phyloP scores from a whole-genome alignment of 1,140 invertebrate genomes.

The Drosophila chauvacae region DNA sequence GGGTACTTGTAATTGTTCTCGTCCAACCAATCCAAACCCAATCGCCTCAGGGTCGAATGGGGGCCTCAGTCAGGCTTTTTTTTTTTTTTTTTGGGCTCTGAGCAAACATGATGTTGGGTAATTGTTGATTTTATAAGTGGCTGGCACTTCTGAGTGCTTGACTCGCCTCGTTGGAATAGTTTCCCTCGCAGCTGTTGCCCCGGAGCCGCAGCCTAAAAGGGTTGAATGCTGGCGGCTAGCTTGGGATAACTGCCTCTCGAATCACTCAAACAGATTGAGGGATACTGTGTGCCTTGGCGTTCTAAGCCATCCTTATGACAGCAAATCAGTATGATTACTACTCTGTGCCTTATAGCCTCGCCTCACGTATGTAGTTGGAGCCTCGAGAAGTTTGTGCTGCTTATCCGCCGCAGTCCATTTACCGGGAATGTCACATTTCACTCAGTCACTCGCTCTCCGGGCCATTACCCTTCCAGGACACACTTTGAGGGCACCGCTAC shows the following conservation, averaged over 20 bases:
- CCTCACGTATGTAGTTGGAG: slow-evolving; percentile 27
- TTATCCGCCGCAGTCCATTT: slow-evolving; percentile 49
- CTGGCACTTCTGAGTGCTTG: slow-evolving; percentile 49
- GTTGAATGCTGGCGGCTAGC: slow-evolving; percentile 3
- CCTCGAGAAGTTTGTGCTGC: slow-evolving; percentile 11
- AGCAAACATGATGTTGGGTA: slow-evolving; percentile 67
- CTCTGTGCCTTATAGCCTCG: slow-evolving; percentile 4
- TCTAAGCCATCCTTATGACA: slow-evolving; percentile 33
- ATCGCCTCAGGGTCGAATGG: slow-evolving; percentile 16
- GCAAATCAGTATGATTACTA: slow-evolving; percentile 35
- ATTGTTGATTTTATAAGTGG: slow-evolving; percentile 70
- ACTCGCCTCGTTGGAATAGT: slow-evolving; percentile 41
- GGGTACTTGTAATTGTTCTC: slow-evolving; percentile 64
- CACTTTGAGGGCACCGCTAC: slow-evolving; percentile 41
- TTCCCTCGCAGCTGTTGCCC: slow-evolving; percentile 36
- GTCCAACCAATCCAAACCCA: slow-evolving; percentile 28
- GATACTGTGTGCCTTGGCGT: slow-evolving; percentile 2
- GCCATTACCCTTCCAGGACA: slow-evolving; percentile 52
- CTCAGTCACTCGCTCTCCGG: slow-evolving; percentile 34
- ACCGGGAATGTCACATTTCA: slow-evolving; percentile 41
- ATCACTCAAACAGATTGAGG: slow-evolving; percentile 24
- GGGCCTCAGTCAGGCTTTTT: slow-evolving; percentile 8
- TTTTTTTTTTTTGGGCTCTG: slow-evolving; percentile 36
- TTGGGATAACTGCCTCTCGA: slow-evolving; percentile 26
- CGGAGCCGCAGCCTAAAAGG: slow-evolving; percentile 14